Base-by-base conservation (phyloP, 2,888 invertebrate species). In the Beris morrisii region DNA sequence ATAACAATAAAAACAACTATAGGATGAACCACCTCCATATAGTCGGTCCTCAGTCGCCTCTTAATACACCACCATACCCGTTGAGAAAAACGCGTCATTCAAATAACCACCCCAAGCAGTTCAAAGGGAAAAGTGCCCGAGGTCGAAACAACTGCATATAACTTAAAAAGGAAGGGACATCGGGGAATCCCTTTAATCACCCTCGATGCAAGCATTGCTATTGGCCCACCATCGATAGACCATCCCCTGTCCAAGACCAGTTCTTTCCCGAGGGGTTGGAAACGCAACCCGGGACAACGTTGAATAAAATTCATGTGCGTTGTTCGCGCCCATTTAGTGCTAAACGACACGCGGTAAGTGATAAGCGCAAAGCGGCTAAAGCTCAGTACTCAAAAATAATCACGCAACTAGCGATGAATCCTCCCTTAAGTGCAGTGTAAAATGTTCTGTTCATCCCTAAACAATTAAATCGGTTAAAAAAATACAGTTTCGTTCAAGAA, bases 101-200 rank as follows among this genome's bases (percentile, higher is more conserved):
- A 31, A 13, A 15, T 5, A 45, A 61, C 22, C 61, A 50, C 12
- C 61, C 52, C 43, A 50, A 38, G 43, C 53, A 53, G 9, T 22
- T 53, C n/a, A 31, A 7, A 38, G 31, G 9, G 32, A 59, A 50
- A 50, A 61, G 5, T 43, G 61, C 61, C 50, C 50, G 4, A 31
- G 31, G 31, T 53, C n/a, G n/a, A 11, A 31, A 9, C 38, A 38
- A 50, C 43, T 58, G 30, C 52, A 6, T 12, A 9, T 12, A 9
- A 13, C 11, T 22, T 15, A n/a, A 55, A 46, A 68, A 44, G 28
- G 12, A 45, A 50, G 64, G 58, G 59, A 55, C 46, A 53, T 68
- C 54, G 68, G 67, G 68, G 72, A 73, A 73, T 72, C 71, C 67
- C 70, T 73, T 75, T 75, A 75, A 75, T 76, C 75, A 73, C 61